phyloP scores from a whole-genome alignment of 2,797 vertebrate genomes.

The Columba guinea region DNA sequence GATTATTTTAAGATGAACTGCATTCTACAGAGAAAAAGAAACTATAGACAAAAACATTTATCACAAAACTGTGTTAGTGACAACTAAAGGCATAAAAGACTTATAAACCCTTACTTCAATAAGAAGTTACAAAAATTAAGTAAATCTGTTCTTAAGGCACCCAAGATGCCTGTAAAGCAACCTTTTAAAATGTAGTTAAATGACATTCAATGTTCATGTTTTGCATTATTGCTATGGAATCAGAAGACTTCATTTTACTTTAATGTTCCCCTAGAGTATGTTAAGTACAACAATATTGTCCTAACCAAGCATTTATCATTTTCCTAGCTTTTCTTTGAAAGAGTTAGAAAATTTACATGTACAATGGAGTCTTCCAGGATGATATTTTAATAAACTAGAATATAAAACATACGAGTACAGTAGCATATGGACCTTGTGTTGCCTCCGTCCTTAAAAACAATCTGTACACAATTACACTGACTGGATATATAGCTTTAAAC shows the following conservation, averaged over 20 bases:
- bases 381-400: background rate
- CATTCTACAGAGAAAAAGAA: background rate
- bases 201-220: conserved; percentile 55
- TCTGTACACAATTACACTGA: background rate
- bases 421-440: background rate
- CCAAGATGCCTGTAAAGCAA: conserved; percentile 48
- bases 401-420: background rate
- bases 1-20: conserved; percentile 21
- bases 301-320: conserved; percentile 51
- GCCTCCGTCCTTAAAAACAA: background rate
- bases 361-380: background rate
- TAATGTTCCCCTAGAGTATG: conserved; percentile 71
- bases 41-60: background rate
- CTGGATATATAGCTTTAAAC: background rate
- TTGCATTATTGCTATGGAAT: conserved; percentile 51
- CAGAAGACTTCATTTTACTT: conserved; percentile 74
- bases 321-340: background rate
- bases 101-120: conserved; percentile 3
- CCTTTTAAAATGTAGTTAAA: conserved; percentile 63
- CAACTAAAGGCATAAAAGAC: background rate
- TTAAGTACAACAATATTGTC: conserved; percentile 75
- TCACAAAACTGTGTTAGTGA: background rate
- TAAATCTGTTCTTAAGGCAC: conserved; percentile 52
- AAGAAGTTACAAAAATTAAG: conserved; percentile 51
- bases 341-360: background rate